These are phyloP conservation scores for Enhydra lutris DNA, from an alignment of 2,113 vertebrate species.

Conservation along the genomic window DNA sequence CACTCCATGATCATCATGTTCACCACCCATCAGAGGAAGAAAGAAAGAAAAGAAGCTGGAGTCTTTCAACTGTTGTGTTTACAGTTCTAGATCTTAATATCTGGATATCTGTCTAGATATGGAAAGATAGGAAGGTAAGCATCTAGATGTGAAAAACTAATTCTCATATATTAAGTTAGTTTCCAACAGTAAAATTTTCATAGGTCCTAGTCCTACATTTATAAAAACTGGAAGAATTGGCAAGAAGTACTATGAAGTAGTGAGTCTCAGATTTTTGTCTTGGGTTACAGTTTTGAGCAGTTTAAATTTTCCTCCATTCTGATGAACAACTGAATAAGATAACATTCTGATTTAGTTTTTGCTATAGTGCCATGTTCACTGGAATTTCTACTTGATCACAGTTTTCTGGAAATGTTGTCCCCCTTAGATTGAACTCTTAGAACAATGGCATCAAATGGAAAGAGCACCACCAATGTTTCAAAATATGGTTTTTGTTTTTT, in stretches of 20 bases:
- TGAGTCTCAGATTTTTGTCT: not conserved
- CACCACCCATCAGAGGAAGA: not conserved
- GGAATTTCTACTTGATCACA: not conserved
- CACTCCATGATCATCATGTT: not conserved
- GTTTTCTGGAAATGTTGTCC: conserved; percentile 27
- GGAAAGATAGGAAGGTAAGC: not conserved
- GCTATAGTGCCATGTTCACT: not conserved
- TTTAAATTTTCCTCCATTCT: not conserved
- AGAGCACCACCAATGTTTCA: not conserved
- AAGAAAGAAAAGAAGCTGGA: not conserved
- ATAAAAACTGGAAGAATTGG: not conserved
- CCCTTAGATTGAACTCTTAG: not conserved
- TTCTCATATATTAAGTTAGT: not conserved
- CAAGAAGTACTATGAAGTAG: not conserved
- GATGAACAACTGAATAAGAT: not conserved
- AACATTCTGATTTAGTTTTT: not conserved
- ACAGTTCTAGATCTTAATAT: not conserved
- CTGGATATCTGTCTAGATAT: not conserved
- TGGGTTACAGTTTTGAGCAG: not conserved
- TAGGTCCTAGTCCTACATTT: not conserved
- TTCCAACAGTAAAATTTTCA: not conserved
- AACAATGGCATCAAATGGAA: not conserved
- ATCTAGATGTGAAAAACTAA: not conserved
- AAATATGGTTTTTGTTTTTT: not conserved
- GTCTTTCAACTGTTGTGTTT: not conserved